These are phyloP conservation scores for Sitobion miscanthi DNA, from an alignment of 1,140 invertebrate species.

Conservation along the genomic window DNA sequence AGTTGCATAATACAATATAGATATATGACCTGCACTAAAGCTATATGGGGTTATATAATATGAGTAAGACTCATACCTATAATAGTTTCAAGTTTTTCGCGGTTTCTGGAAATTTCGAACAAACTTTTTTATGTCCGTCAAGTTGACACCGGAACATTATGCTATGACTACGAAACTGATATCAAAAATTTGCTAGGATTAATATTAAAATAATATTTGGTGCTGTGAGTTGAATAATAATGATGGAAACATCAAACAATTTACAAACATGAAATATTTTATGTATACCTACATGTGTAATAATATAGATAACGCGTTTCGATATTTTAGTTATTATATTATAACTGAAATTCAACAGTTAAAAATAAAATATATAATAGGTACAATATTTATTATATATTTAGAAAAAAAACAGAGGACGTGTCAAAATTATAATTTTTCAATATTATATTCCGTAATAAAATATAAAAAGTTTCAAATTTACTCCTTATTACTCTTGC, in stretches of 20 bases:
- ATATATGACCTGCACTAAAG: background rate
- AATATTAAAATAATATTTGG: background rate
- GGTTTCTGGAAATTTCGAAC: background rate
- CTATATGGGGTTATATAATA: background rate
- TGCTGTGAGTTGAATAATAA: background rate
- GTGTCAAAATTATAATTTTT: background rate
- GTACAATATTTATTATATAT: background rate
- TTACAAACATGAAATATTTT: background rate
- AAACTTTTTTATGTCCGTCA: background rate
- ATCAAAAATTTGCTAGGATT: too few relatives aligned
- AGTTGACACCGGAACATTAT: too few relatives aligned
- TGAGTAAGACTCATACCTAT: background rate
- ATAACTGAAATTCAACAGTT: too few relatives aligned
- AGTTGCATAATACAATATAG: background rate
- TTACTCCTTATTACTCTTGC: background rate
- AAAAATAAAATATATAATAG: background rate
- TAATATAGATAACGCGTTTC: background rate
- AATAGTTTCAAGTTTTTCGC: background rate
- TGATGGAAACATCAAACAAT: too few relatives aligned
- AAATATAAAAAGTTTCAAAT: background rate
- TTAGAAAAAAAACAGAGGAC: background rate
- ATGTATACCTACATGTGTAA: background rate
- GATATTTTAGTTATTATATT: background rate
- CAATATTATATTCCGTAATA: background rate
- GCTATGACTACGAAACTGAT: too few relatives aligned